phyloP scores from a whole-genome alignment of 2,888 invertebrate genomes.

The Melinaea menophilus region DNA sequence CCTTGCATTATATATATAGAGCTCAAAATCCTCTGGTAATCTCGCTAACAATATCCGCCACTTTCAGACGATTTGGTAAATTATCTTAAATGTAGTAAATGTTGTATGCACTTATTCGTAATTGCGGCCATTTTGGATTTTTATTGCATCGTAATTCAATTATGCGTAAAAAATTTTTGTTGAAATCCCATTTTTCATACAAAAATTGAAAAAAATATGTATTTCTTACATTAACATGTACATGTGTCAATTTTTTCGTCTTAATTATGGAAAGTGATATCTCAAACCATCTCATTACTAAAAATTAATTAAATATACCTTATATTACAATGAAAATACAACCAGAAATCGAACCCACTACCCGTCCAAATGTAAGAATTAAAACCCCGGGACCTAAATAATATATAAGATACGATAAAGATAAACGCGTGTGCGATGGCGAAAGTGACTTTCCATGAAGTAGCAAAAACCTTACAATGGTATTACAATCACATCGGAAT shows the following conservation, averaged over 20 bases:
- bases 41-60: constrained; percentile 39
- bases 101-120: constrained; percentile 32
- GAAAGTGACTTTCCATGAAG: constrained; percentile 5
- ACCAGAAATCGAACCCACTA: too few relatives aligned
- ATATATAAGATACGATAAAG: too few relatives aligned
- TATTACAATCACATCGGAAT: background rate
- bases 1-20: constrained; percentile 17
- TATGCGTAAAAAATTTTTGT: constrained; percentile 1
- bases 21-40: constrained; percentile 19
- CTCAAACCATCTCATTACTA: too few relatives aligned
- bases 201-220: too few relatives aligned
- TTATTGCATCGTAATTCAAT: constrained; percentile 15
- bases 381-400: too few relatives aligned
- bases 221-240: too few relatives aligned
- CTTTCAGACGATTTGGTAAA: constrained; percentile 50
- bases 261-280: too few relatives aligned
- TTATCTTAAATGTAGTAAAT: constrained; percentile 43
- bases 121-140: constrained; percentile 25
- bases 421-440: background rate
- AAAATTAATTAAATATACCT: too few relatives aligned
- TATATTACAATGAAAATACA: too few relatives aligned
- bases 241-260: too few relatives aligned
- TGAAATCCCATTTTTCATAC: background rate
- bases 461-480: constrained; percentile 7
- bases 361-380: too few relatives aligned